Evolutionary conservation across 2,797 vertebrate species (phyloP), one percentile per base, ranked within the genome.

Genomic region (Falco naumanni): DNA sequence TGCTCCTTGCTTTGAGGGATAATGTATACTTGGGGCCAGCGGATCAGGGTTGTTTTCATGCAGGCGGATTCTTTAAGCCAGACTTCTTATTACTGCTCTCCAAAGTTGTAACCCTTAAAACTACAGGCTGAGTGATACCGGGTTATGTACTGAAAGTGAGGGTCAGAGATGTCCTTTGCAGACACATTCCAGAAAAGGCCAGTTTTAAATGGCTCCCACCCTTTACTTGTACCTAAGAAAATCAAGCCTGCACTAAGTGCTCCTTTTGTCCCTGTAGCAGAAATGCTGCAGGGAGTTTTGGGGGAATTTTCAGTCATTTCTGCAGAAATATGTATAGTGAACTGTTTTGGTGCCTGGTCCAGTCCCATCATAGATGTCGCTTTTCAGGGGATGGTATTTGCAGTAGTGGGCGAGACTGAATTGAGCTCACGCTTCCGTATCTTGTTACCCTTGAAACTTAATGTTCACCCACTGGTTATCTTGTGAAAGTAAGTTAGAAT

Each of bases 361-460:
- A 16, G 47, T 29, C 37, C 17, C 45, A 0, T 25, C 12, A 1
- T 4, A 45, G 63, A 13, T 77, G 18, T 17, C 15, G 4, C 41
- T 86, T 89, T 68, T 50, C 11, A 41, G 43, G 47, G 48, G 59
- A 4, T 78, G 63, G 1, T 93, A 21, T n/a, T 68, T 76, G 57
- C 34, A 53, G 61, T 29, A 29, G 25, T 13, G 19, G 43, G 54
- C 65, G 59, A 60, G 56, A 26, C 57, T 5, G 9, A 83, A 63
- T 15, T 29, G 31, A n/a, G 19, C 4, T 17, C 47, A 12, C 0
- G 0, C 10, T 75, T 83, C 10, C 0, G 0, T 39, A 3, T 76
- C n/a, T 61, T 5, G 1, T 63, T 74, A 20, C 26, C 4, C 20
- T 78, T 45, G 31, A 80, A 66, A 56, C 10, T 51, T 65, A 41